These are phyloP conservation scores for Dinomys branickii DNA, from an alignment of 2,113 vertebrate genomes.

Conservation along the genomic window DNA sequence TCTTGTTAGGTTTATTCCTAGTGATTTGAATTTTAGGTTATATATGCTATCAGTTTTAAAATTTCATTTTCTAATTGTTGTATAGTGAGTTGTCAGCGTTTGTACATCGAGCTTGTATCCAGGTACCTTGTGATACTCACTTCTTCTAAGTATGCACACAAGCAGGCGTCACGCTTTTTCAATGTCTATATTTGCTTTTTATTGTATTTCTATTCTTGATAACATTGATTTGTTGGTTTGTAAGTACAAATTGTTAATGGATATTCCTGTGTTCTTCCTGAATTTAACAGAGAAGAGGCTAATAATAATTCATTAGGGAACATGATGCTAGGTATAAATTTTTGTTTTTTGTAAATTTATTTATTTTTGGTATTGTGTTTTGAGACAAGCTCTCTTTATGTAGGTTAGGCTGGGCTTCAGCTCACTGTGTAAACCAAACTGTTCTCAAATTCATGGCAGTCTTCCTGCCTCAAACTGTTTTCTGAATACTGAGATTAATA, in stretches of 20 bases:
- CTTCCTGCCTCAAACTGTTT: not conserved
- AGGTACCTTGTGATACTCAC: not conserved
- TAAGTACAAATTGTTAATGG: not conserved
- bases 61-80: not conserved
- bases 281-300: not conserved
- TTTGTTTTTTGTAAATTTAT: not conserved
- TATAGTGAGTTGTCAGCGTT: not conserved
- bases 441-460: not conserved
- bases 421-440: not conserved
- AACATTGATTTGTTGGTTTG: not conserved
- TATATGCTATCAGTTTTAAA: not conserved
- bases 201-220: not conserved
- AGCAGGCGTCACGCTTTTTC: not conserved
- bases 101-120: not conserved
- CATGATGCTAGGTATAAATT: not conserved
- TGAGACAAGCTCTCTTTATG: not conserved
- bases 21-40: not conserved
- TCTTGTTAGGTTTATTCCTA: conserved; percentile 3
- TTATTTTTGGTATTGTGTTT: not conserved
- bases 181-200: not conserved
- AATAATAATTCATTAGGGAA: not conserved
- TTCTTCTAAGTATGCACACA: not conserved
- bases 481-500: not conserved
- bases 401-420: not conserved
- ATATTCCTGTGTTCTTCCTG: not conserved